Evolutionary conservation across 2,113 vertebrate species (phyloP).

Genomic region (Plecotus auritus): DNA sequence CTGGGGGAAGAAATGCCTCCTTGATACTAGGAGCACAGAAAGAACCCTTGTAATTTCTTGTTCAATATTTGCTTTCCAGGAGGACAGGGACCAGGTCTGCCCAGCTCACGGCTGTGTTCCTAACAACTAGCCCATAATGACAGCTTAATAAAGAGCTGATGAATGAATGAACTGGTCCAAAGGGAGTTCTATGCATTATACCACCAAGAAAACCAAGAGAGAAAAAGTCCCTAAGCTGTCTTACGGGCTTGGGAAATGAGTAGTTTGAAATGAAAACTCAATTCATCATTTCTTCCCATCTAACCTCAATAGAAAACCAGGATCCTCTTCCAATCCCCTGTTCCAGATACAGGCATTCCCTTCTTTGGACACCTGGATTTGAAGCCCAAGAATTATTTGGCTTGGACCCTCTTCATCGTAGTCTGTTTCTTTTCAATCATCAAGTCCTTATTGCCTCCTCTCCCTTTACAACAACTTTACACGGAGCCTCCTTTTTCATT

Average conservation of each 20-base stretch:
- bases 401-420: background rate
- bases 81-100: background rate
- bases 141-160: constrained; percentile 1
- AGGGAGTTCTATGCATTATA: background rate
- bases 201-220: background rate
- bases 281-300: background rate
- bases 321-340: background rate
- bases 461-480: background rate
- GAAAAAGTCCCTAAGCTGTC: background rate
- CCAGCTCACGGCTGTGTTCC: background rate
- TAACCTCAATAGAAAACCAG: background rate
- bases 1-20: background rate
- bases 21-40: background rate
- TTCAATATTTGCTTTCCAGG: background rate
- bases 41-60: background rate
- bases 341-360: background rate
- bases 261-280: background rate
- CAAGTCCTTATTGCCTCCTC: background rate
- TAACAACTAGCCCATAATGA: background rate
- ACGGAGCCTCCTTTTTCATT: background rate
- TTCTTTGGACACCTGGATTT: background rate
- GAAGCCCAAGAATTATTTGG: background rate
- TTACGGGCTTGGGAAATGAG: background rate
- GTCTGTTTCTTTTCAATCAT: background rate
- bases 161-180: background rate